Percentiles rank a stretch among this genome's conserved stretches.
These are phyloP conservation scores for Tachina fera DNA, from an alignment of 2,888 invertebrate genomes.

Conservation along the genomic window DNA sequence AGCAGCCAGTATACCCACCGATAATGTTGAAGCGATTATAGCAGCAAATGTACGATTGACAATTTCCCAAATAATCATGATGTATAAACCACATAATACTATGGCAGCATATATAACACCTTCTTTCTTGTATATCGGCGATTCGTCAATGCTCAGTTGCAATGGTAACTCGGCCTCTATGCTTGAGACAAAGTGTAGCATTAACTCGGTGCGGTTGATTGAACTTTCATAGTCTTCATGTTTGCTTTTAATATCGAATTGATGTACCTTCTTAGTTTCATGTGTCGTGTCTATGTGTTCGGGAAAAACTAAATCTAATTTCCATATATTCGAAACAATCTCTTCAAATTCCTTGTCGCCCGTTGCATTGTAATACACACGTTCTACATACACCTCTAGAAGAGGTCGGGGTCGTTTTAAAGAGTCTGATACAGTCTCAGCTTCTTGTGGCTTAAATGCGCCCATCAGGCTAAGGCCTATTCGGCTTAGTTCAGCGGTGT, in stretches of 20 bases:
- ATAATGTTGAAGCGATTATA: conserved; percentile 88
- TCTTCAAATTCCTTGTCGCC: conserved; percentile 75
- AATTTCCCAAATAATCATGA: conserved; percentile 90
- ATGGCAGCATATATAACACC: conserved; percentile 89
- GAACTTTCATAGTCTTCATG: conserved; percentile 71
- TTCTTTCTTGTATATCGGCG: conserved; percentile 86
- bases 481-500: conserved; percentile 81
- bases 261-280: conserved; percentile 83
- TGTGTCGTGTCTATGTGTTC: conserved; percentile 81
- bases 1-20: conserved; percentile 88
- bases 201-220: conserved; percentile 76
- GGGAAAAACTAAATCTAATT: conserved; percentile 79
- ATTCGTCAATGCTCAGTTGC: conserved; percentile 85
- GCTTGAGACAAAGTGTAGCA: conserved; percentile 78
- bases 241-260: conserved; percentile 76
- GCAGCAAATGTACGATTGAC: conserved; percentile 90
- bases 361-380: conserved; percentile 76
- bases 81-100: conserved; percentile 89
- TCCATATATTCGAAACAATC: conserved; percentile 77
- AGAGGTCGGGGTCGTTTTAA: conserved; percentile 73
- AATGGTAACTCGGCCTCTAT: conserved; percentile 82
- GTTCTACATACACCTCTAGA: conserved; percentile 76
- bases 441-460: conserved; percentile 85
- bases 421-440: conserved; percentile 75
- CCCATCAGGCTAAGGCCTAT: conserved; percentile 85